Evolutionary conservation across 2,888 invertebrate genomes (phyloP), one percentile per base, ranked within the genome.

Genomic region (Nephrocerus scutellatus): DNA sequence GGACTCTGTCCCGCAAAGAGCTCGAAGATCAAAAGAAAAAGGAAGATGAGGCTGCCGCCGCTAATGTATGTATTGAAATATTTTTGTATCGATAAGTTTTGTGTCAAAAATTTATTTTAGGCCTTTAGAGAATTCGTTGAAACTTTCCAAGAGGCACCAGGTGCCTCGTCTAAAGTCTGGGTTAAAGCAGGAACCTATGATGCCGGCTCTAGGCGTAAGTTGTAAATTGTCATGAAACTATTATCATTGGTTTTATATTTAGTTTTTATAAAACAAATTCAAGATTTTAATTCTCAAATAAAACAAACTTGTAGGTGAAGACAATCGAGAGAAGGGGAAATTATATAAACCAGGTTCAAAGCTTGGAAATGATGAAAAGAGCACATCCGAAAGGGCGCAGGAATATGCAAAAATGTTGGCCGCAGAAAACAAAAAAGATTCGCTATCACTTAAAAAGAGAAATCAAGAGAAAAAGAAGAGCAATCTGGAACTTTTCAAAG

Each of bases 51-150:
- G 83, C 84, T 64, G 89, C 87, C n/a, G 89, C 89, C 2, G 90
- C 89, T 50, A 84, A 88, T 73, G 88, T 87, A 72, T 71, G 71
- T 66, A 25, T 8, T 16, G 24, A 9, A 26, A 26, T 32, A 10
- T 31, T 9, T 14, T 12, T 22, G 5, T 23, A 22, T 26, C 19
- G 40, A 19, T 21, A 13, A 37, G 3, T 24, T 37, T 33, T 28
- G 13, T 26, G 23, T 5, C 29, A 24, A 13, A 13, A 10, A 7
- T 22, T 22, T 4, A 32, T 55, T 62, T 35, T 54, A 85, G 83
- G 93, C 88, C 1, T 96, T 92, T 67, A 88, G 95, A 74, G 95
- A 96, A 66, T 97, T 96, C 75, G 90, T 96, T 28, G 92, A 91
- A 52, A 91, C 93, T 6, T 97, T 97, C 70, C 90, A 92, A 76